Evolutionary conservation across 1,140 invertebrate genomes (phyloP).

Genomic region (Hylaeus volcanicus): DNA sequence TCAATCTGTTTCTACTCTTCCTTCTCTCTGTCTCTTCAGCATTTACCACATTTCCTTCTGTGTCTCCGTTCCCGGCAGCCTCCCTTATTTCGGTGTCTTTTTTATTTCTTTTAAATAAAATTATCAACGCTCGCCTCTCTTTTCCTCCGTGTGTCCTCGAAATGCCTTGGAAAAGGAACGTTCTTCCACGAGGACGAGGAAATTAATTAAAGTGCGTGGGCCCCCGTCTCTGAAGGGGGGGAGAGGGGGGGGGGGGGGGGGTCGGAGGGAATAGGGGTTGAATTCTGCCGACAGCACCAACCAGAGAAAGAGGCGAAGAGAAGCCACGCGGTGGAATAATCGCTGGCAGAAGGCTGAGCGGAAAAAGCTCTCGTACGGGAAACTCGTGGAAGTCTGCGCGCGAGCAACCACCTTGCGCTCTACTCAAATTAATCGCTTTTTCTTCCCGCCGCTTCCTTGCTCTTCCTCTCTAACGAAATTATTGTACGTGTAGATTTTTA

Average conservation of each 20-base stretch:
- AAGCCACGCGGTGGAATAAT: conserved; percentile 23
- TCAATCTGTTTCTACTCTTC: not conserved
- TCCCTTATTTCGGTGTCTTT: not conserved
- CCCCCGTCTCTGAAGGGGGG: not conserved
- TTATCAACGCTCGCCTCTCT: conserved; percentile 12
- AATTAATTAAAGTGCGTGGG: conserved; percentile 62
- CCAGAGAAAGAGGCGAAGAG: not conserved
- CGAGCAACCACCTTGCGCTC: conserved; percentile 19
- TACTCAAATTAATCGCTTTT: conserved; percentile 42
- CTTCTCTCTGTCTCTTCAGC: not conserved
- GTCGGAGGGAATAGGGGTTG: not conserved
- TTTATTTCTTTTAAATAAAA: conserved; percentile 33
- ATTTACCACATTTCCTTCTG: not conserved
- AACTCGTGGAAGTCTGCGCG: conserved; percentile 13
- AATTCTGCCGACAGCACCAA: not conserved
- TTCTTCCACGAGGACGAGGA: conserved; percentile 28
- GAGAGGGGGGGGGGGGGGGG: not conserved
- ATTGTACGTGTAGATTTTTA: too few species aligned
- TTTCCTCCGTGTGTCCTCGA: conserved; percentile 2
- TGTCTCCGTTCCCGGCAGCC: too few species aligned
- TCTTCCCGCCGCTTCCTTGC: conserved; percentile 7
- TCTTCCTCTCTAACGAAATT: not conserved
- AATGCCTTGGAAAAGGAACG: conserved; percentile 37
- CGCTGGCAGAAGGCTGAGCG: not conserved
- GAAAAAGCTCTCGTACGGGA: conserved; percentile 8